Conservation (phyloP, 2,888 invertebrate genomes). For the Leptinotarsa rubiginosa region DNA sequence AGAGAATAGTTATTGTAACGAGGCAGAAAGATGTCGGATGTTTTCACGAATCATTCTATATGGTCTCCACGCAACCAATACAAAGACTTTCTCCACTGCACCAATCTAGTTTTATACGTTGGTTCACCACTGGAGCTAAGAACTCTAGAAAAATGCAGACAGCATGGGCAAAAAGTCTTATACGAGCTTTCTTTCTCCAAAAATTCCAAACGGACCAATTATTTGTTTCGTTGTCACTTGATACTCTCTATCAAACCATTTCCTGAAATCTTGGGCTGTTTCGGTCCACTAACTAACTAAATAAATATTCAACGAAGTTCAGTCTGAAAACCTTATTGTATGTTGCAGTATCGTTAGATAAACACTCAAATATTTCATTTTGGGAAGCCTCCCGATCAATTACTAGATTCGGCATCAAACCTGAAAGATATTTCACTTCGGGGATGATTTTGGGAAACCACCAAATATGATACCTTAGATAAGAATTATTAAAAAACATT, state of each 20-base stretch:
- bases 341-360: too few relatives aligned
- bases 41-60: constrained; percentile 65
- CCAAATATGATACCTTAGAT: constrained; percentile 64
- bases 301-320: too few relatives aligned
- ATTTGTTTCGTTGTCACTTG: constrained; percentile 71
- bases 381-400: constrained; percentile 70
- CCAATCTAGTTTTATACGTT: constrained; percentile 69
- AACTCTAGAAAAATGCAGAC: constrained; percentile 64
- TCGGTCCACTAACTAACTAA: too few relatives aligned
- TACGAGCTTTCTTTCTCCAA: constrained; percentile 67
- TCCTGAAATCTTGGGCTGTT: constrained; percentile 61
- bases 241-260: constrained; percentile 69
- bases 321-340: too few relatives aligned
- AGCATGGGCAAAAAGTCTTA: constrained; percentile 72
- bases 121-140: constrained; percentile 66
- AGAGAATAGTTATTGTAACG: constrained; percentile 59
- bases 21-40: constrained; percentile 66
- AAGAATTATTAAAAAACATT: too few relatives aligned
- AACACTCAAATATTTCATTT: too few relatives aligned
- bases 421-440: constrained; percentile 69
- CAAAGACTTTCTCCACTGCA: constrained; percentile 69
- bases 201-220: constrained; percentile 71
- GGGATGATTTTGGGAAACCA: constrained; percentile 71
- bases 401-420: constrained; percentile 71
- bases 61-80: constrained; percentile 75